phyloP scores from a whole-genome alignment of 2,888 invertebrate species.

The Mimumesa dahlbomi region DNA sequence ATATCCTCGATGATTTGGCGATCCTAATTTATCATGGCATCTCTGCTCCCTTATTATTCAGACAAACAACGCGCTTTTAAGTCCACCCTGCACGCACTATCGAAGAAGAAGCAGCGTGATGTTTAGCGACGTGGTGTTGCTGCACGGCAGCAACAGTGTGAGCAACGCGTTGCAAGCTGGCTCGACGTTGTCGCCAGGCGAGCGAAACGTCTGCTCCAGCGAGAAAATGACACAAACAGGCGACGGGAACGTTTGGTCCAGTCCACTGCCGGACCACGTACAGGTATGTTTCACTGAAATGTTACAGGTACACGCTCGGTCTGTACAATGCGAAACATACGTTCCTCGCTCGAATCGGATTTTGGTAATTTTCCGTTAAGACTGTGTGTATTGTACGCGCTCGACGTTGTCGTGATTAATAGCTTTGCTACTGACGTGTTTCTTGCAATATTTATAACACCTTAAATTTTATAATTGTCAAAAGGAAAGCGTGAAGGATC shows the following conservation, averaged over 20 bases:
- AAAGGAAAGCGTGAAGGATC: too few species aligned
- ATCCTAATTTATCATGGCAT: too few species aligned
- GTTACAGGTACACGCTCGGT: too few species aligned
- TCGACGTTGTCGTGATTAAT: too few species aligned
- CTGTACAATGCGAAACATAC: too few species aligned
- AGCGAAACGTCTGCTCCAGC: constrained; percentile 88
- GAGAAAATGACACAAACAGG: constrained; percentile 95
- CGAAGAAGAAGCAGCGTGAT: constrained; percentile 91
- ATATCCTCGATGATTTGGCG: too few species aligned
- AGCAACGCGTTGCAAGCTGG: constrained; percentile 73
- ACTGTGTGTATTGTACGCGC: not conserved
- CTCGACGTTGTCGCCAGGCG: constrained; percentile 75
- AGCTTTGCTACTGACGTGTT: too few species aligned
- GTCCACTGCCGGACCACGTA: constrained; percentile 71
- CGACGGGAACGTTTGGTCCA: constrained; percentile 86
- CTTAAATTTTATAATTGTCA: too few species aligned
- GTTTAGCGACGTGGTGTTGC: constrained; percentile 92
- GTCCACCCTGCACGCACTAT: constrained; percentile 86
- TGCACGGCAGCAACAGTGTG: constrained; percentile 84
- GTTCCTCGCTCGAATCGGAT: too few species aligned
- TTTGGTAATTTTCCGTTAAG: not conserved
- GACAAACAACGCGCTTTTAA: constrained; percentile 82
- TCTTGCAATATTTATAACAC: too few species aligned
- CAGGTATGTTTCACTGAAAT: constrained; percentile 64
- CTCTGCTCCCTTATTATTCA: constrained; percentile 50